phyloP scores from a whole-genome alignment of 1,140 invertebrate genomes.

The Chironomus striatipennis region DNA sequence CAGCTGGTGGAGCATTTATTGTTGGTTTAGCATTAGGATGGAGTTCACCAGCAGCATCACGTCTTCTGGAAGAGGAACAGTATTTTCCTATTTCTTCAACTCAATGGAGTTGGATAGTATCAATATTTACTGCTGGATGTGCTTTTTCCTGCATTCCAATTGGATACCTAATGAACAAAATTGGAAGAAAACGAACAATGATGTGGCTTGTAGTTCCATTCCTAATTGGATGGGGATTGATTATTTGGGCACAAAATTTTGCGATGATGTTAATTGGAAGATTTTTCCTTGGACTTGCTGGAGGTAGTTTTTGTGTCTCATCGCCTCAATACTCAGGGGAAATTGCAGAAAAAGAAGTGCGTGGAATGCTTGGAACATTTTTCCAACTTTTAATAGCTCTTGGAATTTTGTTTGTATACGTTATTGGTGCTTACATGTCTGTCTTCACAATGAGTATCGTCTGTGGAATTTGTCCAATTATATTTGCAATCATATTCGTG shows the following conservation, averaged over 20 bases:
- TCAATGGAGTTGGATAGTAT: slow-evolving; percentile 55
- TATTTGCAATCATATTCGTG: slow-evolving; percentile 49
- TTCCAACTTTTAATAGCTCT: slow-evolving; percentile 58
- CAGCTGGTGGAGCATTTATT: slow-evolving; percentile 49
- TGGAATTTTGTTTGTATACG: slow-evolving; percentile 55
- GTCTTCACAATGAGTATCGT: slow-evolving; percentile 46
- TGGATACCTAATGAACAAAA: slow-evolving; percentile 52
- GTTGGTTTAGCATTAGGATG: slow-evolving; percentile 54
- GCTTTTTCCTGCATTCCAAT: slow-evolving; percentile 52
- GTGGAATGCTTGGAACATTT: slow-evolving; percentile 60
- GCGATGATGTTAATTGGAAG: slow-evolving; percentile 56
- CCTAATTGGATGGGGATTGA: slow-evolving; percentile 55
- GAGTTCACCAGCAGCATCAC: slow-evolving; percentile 46
- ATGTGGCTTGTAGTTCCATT: slow-evolving; percentile 54
- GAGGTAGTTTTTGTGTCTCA: slow-evolving; percentile 46
- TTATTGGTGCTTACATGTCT: slow-evolving; percentile 41
- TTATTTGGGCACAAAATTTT: slow-evolving; percentile 50
- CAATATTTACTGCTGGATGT: slow-evolving; percentile 36
- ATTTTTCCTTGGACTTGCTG: slow-evolving; percentile 54
- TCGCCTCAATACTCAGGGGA: slow-evolving; percentile 66
- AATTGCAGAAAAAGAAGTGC: slow-evolving; percentile 54
- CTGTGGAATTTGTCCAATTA: slow-evolving; percentile 48
- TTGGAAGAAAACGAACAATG: slow-evolving; percentile 60
- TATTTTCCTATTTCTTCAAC: slow-evolving; percentile 42
- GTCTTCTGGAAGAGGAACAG: slow-evolving; percentile 28